These are phyloP conservation scores for Turnix velox DNA, from an alignment of 2,113 vertebrate species.

Conservation along the genomic window DNA sequence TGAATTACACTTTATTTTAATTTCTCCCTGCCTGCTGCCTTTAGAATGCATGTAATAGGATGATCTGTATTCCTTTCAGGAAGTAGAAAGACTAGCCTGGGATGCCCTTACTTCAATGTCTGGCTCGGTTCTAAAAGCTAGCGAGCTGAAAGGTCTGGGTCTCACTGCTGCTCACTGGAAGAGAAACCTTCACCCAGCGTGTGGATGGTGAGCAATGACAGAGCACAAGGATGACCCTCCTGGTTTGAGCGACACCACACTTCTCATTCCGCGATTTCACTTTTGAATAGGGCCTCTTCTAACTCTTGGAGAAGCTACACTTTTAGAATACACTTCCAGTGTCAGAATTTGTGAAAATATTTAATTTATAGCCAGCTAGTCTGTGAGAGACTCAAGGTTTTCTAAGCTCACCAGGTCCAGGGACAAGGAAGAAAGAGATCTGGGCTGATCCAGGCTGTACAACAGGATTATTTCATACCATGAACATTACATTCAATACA, in stretches of 20 bases:
- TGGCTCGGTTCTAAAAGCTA: not conserved
- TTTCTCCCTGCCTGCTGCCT: not conserved
- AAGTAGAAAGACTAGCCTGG: not conserved
- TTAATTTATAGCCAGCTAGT: not conserved
- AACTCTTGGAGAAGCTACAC: not conserved
- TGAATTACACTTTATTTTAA: not conserved
- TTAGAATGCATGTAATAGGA: not conserved
- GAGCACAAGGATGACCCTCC: rapidly evolving
- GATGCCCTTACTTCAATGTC: not conserved
- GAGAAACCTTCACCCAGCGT: rapidly evolving
- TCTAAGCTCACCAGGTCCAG: not conserved
- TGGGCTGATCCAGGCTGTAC: not conserved
- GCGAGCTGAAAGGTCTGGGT: rapidly evolving
- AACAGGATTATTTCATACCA: not conserved
- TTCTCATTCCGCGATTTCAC: not conserved
- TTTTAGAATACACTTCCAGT: not conserved
- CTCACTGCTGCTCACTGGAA: not conserved
- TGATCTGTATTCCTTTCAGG: not conserved
- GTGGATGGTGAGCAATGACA: rapidly evolving
- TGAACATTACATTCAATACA: not conserved
- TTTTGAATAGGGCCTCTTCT: not conserved
- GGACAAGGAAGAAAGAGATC: not conserved
- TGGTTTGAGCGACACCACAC: not conserved
- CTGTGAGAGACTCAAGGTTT: not conserved
- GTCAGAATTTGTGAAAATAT: not conserved